These are phyloP conservation scores for Synanthedon andrenaeformis DNA, from an alignment of 2,888 invertebrate species.

Conservation along the genomic window DNA sequence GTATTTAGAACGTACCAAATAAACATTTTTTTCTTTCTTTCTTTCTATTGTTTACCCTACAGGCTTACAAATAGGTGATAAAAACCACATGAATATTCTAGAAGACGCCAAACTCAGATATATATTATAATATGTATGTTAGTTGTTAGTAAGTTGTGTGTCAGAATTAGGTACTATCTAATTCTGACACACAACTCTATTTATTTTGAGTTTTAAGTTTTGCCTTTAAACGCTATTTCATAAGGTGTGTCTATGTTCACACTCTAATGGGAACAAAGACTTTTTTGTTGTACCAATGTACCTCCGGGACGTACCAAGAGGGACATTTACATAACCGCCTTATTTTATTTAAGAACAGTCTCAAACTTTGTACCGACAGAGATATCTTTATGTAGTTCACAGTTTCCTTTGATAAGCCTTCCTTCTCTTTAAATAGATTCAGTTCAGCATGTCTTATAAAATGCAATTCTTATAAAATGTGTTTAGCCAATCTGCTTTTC, in stretches of 20 bases:
- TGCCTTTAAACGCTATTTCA: background rate
- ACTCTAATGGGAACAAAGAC: slow-evolving; percentile 31
- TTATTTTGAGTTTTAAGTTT: background rate
- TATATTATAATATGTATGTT: no score
- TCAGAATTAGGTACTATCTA: no score
- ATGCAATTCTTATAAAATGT: no score
- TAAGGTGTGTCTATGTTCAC: slow-evolving; percentile 1
- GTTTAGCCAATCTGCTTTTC: no score
- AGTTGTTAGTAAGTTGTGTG: no score
- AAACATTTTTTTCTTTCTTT: no score
- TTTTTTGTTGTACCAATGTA: slow-evolving; percentile 42
- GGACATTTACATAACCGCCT: slow-evolving; percentile 57
- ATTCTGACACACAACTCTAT: no score
- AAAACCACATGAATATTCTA: no score
- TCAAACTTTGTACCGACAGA: slow-evolving; percentile 33
- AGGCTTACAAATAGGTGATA: no score
- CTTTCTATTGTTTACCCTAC: no score
- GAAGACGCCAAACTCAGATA: no score
- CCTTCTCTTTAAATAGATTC: slow-evolving; percentile 12
- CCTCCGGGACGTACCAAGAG: slow-evolving; percentile 28
- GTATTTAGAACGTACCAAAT: no score
- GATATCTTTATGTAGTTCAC: slow-evolving; percentile 43
- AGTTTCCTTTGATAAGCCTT: slow-evolving; percentile 15
- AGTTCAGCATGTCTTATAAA: background rate
- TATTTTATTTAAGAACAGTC: slow-evolving; percentile 46